Base-by-base conservation (phyloP, 2,888 invertebrate genomes). In the Cantharis rustica region DNA sequence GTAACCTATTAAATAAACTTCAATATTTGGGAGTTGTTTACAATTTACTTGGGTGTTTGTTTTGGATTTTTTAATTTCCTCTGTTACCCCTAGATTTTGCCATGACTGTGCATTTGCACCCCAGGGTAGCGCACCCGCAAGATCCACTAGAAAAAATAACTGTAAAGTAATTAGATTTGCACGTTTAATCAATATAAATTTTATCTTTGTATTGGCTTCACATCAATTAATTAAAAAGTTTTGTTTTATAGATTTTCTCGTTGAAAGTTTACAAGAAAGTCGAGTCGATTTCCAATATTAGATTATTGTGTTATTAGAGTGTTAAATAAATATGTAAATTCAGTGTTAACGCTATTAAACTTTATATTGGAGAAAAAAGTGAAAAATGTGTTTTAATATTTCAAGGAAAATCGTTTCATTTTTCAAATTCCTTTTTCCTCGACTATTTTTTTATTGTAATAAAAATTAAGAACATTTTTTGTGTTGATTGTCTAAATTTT, bases 401-500 rank as follows among this genome's bases (percentile, higher is more conserved):
- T 31, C 31, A 31, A 31, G 13, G 31, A 31, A 31, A 31, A 31
- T 31, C 31, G 31, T 31, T 31, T 31, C 31, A 31, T 31, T 31
- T 31, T 31, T 31, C 31, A 31, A 31, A 31, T 13, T 5, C 13
- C 23, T 23, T 31, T 31, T 31, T 31, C 1, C 31, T 31, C 13
- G 31, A 31, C 31, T 31, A 31, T 31, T 31, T 31, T 31, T 31
- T 31, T 31, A 31, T 31, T 31, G 31, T 31, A 16, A 20, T 16
- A 64, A 64, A 64, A 64, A 64, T 64, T 64, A 64, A 27, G 23
- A 15, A 62, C 62, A 71, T 71, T 71, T 71, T 71, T 17, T 15
- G 63, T 27, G 27, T 16, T 23, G 71, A 71, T 71, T 71, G 71
- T 26, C 61, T 62, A 63, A 71, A 15, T 61, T 68, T 68, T 66